phyloP scores from a whole-genome alignment of 2,113 vertebrate genomes.

The Gymnobelideus leadbeateri region DNA sequence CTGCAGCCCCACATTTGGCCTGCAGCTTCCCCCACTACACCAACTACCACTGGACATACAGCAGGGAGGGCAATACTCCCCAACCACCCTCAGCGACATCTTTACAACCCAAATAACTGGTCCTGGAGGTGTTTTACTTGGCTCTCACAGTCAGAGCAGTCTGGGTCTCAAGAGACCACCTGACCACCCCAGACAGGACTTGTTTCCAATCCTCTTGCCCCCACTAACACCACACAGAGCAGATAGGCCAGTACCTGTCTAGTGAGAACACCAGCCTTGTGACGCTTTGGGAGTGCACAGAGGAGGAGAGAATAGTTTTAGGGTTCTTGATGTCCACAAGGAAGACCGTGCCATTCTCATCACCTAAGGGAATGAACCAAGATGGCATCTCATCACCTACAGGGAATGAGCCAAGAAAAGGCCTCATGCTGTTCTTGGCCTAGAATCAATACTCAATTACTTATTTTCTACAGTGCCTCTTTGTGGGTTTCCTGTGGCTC shows the following conservation, averaged over 20 bases:
- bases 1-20: not conserved
- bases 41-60: not conserved
- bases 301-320: conserved; percentile 79
- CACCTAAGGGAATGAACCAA: conserved; percentile 83
- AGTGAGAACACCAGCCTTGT: conserved; percentile 91
- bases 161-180: not conserved
- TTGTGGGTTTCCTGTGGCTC: not conserved
- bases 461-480: not conserved
- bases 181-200: not conserved
- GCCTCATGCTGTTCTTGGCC: not conserved
- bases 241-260: conserved; percentile 87
- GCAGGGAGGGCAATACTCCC: not conserved
- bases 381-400: conserved; percentile 89
- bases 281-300: conserved; percentile 88
- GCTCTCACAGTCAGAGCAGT: not conserved
- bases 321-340: conserved; percentile 89
- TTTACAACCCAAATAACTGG: not conserved
- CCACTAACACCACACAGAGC: not conserved
- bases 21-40: not conserved
- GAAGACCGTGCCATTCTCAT: conserved; percentile 91
- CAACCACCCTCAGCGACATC: not conserved
- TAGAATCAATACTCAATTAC: not conserved
- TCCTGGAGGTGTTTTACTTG: not conserved
- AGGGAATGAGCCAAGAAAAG: not conserved
- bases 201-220: rapidly evolving